Base-by-base conservation (phyloP, 35 echinoderm and acorn worm species). In the Stichopus chloronotus region DNA sequence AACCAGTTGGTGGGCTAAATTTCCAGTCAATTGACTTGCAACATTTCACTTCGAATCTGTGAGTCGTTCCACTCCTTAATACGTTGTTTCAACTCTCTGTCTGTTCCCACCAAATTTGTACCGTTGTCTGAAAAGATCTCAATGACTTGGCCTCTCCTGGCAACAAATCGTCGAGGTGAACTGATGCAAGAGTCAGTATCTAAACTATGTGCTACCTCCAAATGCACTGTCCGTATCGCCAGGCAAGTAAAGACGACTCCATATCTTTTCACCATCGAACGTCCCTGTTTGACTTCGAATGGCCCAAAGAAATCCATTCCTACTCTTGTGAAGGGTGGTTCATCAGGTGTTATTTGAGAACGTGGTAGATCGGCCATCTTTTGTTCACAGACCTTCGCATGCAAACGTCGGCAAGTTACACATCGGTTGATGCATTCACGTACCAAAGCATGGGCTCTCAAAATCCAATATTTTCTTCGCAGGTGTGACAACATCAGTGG, bases 111-210 rank as follows among this genome's bases (percentile, higher is more conserved):
- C 6, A 96, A 76, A 78, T 96, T 93, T 53, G 90, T 90, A 0
- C 93, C 93, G 59, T 96, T 94, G 58, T 96, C 95, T 6, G 80
- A 92, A 23, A 20, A 87, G 25, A 95, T 87, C 25, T 89, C 83
- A 56, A 3, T 21, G 10, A 91, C 74, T 53, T 91, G 71, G 7
- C 93, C 93, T 93, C 91, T 23, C 57, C 93, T 81, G 6, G 78
- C 52, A 56, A 94, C 78, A 56, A 95, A 96, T 23, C 58, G 11
- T n/a, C 78, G 53, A 12, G 94, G 25, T 9, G 84, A 93, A 53
- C 84, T 86, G 55, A 96, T 94, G 52, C 72, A 96, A 19, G 90
- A 96, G 76, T 96, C 91, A 19, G 95, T 96, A 63, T 82, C 78
- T 5, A 96, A 25, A 4, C 55, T 25, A 63, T 93, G 21, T 19